Conservation (phyloP, 1,140 invertebrate genomes). For the Sycophila sp. region DNA sequence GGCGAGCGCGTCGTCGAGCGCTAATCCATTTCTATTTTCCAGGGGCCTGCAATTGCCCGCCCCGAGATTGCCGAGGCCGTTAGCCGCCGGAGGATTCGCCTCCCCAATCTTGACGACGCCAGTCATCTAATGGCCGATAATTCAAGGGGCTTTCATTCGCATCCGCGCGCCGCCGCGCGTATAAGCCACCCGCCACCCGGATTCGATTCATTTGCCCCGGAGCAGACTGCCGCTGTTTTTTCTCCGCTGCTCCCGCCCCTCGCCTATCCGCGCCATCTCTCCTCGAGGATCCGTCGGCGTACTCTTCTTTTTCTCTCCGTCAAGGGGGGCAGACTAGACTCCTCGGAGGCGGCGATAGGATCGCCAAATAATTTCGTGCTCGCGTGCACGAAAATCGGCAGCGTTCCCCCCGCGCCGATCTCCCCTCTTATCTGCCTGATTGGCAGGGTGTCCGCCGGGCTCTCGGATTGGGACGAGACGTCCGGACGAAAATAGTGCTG, state of each 20-base stretch:
- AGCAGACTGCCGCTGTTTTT: not conserved
- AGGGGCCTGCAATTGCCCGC: constrained; percentile 12
- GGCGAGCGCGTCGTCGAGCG: not conserved
- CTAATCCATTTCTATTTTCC: constrained; percentile 28
- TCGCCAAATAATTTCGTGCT: constrained; percentile 12
- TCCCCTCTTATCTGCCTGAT: constrained; percentile 11
- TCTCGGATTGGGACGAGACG: not conserved
- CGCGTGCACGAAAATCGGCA: not conserved
- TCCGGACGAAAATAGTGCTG: not conserved
- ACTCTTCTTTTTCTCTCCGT: too few species aligned
- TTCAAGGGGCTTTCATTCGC: constrained; percentile 21
- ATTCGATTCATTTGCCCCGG: constrained; percentile 16
- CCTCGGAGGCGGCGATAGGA: too few species aligned
- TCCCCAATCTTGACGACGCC: constrained; percentile 27
- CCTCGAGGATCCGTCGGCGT: not conserved
- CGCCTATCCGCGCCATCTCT: not conserved
- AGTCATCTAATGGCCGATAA: constrained; percentile 35
- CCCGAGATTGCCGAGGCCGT: constrained; percentile 10
- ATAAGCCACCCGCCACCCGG: not conserved
- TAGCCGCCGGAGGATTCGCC: not conserved
- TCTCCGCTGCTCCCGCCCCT: not conserved
- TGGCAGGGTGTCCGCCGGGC: not conserved
- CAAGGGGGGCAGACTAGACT: too few species aligned
- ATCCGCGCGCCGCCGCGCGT: not conserved
- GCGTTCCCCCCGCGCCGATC: not conserved